Conservation (phyloP, 2,797 vertebrate species). For the Alcedo quadribrachys region DNA sequence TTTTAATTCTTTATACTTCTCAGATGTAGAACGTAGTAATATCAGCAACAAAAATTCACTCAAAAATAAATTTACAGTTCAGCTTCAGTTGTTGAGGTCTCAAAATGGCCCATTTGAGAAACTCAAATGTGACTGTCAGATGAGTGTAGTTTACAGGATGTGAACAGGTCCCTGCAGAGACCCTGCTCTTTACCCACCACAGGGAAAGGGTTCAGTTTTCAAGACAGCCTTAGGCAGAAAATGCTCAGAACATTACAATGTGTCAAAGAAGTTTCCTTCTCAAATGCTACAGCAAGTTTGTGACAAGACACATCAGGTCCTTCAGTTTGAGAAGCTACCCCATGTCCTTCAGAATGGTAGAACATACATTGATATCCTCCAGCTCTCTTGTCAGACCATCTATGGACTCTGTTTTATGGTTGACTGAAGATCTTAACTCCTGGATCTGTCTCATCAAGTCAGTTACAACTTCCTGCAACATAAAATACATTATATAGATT, state of each 20-base stretch:
- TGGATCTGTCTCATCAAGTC: slow-evolving; percentile 91
- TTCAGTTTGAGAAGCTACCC: background rate
- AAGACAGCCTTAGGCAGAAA: slow-evolving; percentile 37
- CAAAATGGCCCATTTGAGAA: slow-evolving; percentile 10
- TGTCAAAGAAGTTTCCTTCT: slow-evolving; percentile 42
- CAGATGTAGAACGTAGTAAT: background rate
- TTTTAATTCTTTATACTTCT: background rate
- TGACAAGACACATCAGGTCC: slow-evolving; percentile 6
- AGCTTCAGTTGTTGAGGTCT: background rate
- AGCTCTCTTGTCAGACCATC: slow-evolving; percentile 85
- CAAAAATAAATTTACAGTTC: background rate
- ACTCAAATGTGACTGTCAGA: slow-evolving; percentile 12
- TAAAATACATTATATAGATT: background rate
- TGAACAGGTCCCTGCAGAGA: slow-evolving; percentile 36
- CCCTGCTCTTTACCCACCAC: background rate
- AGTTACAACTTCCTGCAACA: slow-evolving; percentile 85
- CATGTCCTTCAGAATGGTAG: background rate
- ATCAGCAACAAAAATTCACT: background rate
- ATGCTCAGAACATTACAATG: slow-evolving; percentile 39
- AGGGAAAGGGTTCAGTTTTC: background rate
- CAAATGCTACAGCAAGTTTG: slow-evolving; percentile 1
- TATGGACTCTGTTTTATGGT: slow-evolving; percentile 84
- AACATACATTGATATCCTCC: slow-evolving; percentile 87
- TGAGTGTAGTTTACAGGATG: slow-evolving; percentile 16
- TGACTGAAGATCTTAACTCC: slow-evolving; percentile 84